Conservation (phyloP, 2,888 invertebrate species). For the Germaria angustata region DNA sequence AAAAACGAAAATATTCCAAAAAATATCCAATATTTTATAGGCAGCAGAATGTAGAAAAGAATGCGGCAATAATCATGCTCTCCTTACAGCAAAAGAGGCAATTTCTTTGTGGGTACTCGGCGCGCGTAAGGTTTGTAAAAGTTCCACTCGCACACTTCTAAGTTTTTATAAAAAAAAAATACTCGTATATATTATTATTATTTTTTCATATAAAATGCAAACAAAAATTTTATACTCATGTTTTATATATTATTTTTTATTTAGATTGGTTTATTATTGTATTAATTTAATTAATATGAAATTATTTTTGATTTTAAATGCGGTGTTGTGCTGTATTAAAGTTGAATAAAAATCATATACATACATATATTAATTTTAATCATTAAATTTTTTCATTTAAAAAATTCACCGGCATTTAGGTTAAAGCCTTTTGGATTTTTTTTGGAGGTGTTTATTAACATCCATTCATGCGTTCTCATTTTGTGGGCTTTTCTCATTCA, state of each 20-base stretch:
- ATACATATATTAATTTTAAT: slow-evolving; percentile 16
- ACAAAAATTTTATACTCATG: not conserved
- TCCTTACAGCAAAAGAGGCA: slow-evolving; percentile 96
- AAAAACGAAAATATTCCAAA: slow-evolving; percentile 57
- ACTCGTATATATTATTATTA: no score
- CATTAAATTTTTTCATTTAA: slow-evolving; percentile 11
- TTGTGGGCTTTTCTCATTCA: slow-evolving; percentile 30
- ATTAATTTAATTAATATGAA: slow-evolving; percentile 10
- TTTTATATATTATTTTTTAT: not conserved
- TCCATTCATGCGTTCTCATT: slow-evolving; percentile 17
- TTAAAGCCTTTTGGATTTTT: slow-evolving; percentile 3
- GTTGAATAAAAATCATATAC: slow-evolving; percentile 26
- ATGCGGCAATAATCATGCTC: slow-evolving; percentile 86
- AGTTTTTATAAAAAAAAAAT: not conserved
- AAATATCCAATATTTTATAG: slow-evolving; percentile 76
- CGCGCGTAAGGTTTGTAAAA: slow-evolving; percentile 89
- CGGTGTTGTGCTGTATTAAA: slow-evolving; percentile 66
- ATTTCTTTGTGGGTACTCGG: slow-evolving; percentile 96
- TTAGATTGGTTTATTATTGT: slow-evolving; percentile 40
- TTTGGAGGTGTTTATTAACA: slow-evolving; percentile 16
- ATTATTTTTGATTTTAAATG: slow-evolving; percentile 41
- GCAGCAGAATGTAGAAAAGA: slow-evolving; percentile 80
- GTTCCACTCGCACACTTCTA: slow-evolving; percentile 47
- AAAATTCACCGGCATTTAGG: slow-evolving; percentile 3
- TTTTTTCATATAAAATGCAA: not conserved